Evolutionary conservation across 2,888 invertebrate species (phyloP), one percentile per base, ranked within the genome.

Genomic region (Apamea sordens): DNA sequence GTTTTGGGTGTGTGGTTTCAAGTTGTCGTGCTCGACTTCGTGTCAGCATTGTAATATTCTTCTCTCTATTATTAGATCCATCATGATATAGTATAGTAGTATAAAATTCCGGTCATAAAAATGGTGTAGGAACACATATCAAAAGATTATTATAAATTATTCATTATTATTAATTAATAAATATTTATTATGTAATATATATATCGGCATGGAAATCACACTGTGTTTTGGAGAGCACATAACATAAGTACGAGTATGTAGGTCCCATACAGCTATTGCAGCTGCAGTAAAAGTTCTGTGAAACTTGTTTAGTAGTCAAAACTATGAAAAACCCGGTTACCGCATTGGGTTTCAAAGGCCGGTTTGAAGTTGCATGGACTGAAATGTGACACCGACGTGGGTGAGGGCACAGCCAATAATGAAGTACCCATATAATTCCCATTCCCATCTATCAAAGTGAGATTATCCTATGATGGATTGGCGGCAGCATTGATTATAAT

Each of bases 381-480:
- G 8, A 47, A 76, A 78, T 47, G n/a, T 1, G 21, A 59, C 21
- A 13, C 44, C 21, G 7, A 28, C 41, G 7, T 76, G 76, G 4
- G 50, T 41, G 13, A 74, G 6, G n/a, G 0, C 41, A 28, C 8
- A 36, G n/a, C 11, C 11, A 47, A 56, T 80, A 56, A 71, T 59
- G 36, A 47, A 50, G n/a, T 36, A 24, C 28, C 15, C 8, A 64
- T 83, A 64, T n/a, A 32, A 59, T 47, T 36, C 21, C 8, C 47
- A 59, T 79, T 28, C 41, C 11, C 63, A 86, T 86, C 56, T 21
- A 73, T 70, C 64, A 63, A 61, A 67, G 18, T 36, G 10, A 73
- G 72, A 87, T 87, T 64, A 84, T 74, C 73, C 53, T 15, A 4
- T 79, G 87, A 84, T 72, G 8, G 64, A 87, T 77, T n/a, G 65